Conservation (phyloP, 1,140 invertebrate species). For the Coelopa frigida region DNA sequence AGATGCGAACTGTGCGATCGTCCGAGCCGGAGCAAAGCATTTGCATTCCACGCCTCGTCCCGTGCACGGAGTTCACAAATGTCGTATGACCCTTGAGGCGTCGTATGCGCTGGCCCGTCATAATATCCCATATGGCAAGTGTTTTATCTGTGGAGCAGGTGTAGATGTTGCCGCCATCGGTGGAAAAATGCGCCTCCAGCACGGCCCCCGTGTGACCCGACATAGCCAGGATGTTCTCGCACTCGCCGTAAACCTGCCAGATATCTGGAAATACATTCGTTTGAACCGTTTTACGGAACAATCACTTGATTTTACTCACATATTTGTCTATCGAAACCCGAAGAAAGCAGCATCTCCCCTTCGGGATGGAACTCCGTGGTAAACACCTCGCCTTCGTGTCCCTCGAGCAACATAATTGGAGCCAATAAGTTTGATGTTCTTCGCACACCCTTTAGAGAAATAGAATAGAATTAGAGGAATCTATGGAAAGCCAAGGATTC, state of each 20-base stretch:
- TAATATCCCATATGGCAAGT: slow-evolving; percentile 90
- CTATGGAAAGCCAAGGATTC: slow-evolving; percentile 54
- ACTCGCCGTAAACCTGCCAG: slow-evolving; percentile 97
- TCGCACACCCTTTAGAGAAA: slow-evolving; percentile 52
- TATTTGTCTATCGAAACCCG: slow-evolving; percentile 95
- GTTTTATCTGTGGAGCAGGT: slow-evolving; percentile 93
- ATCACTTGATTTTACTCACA: slow-evolving; percentile 59
- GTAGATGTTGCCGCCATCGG: slow-evolving; percentile 85
- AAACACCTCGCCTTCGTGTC: slow-evolving; percentile 96
- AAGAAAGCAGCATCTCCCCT: slow-evolving; percentile 86
- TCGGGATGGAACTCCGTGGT: slow-evolving; percentile 92
- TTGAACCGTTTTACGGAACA: neutral
- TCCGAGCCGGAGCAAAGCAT: slow-evolving; percentile 90
- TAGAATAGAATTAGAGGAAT: slow-evolving; percentile 46
- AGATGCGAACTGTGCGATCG: slow-evolving; percentile 88
- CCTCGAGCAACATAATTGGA: slow-evolving; percentile 95
- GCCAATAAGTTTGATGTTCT: slow-evolving; percentile 83
- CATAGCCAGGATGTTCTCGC: slow-evolving; percentile 91
- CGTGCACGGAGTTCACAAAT: slow-evolving; percentile 81
- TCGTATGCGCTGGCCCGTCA: slow-evolving; percentile 77
- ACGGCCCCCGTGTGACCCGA: slow-evolving; percentile 93
- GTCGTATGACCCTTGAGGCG: slow-evolving; percentile 86
- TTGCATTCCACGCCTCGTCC: slow-evolving; percentile 79
- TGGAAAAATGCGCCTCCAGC: slow-evolving; percentile 92
- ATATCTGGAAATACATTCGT: slow-evolving; percentile 59